These are phyloP conservation scores for Mastigias papua DNA, from an alignment of 30 jellyfish, hydroid and myxozoan genomes.

Conservation along the genomic window DNA sequence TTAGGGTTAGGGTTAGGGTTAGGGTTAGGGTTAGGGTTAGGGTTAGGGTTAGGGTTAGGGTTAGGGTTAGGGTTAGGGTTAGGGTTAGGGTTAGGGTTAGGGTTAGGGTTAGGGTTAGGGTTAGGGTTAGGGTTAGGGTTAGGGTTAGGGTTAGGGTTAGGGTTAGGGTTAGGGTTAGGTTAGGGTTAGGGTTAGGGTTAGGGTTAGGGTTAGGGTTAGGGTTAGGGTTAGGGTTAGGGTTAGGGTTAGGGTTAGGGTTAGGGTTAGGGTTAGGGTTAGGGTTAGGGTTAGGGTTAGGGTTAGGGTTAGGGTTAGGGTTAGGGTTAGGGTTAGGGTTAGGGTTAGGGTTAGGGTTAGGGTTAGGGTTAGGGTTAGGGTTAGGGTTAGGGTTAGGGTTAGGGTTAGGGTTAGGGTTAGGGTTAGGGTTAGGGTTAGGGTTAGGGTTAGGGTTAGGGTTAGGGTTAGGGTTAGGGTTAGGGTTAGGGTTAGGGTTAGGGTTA, in stretches of 20 bases:
- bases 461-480: background rate
- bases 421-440: slow-evolving; percentile 19
- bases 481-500: background rate
- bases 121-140: slow-evolving; percentile 51
- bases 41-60: slow-evolving; percentile 55
- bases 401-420: slow-evolving; percentile 25
- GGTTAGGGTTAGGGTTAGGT: no score
- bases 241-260: slow-evolving; percentile 51
- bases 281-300: slow-evolving; percentile 25
- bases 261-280: slow-evolving; percentile 29
- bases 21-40: slow-evolving; percentile 53
- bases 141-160: slow-evolving; percentile 53
- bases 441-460: slow-evolving; percentile 9
- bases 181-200: slow-evolving; percentile 49
- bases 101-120: slow-evolving; percentile 55
- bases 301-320: slow-evolving; percentile 19
- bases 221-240: slow-evolving; percentile 34
- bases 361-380: slow-evolving; percentile 19
- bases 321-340: slow-evolving; percentile 23
- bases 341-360: slow-evolving; percentile 25
- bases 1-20: slow-evolving; percentile 51
- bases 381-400: slow-evolving; percentile 23
- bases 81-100: slow-evolving; percentile 53
- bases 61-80: slow-evolving; percentile 51
- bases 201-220: slow-evolving; percentile 55